phyloP scores from a whole-genome alignment of 2,888 invertebrate genomes.

The Stratiomys singularior region DNA sequence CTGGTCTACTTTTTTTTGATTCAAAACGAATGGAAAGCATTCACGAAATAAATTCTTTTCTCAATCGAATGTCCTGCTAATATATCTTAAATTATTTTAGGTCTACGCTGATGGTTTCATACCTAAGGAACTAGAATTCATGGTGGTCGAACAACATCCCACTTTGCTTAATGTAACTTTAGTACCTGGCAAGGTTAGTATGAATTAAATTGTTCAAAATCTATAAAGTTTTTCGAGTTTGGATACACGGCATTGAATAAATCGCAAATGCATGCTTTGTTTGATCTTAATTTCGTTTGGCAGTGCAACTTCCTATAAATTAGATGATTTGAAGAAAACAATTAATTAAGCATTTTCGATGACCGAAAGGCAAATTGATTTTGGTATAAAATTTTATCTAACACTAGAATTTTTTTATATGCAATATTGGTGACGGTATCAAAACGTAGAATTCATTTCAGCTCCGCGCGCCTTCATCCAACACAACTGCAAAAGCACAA shows the following conservation, averaged over 20 bases:
- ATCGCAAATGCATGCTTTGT: conserved; percentile 2
- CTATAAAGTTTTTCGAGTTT: too few relatives aligned
- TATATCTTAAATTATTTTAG: conserved; percentile 64
- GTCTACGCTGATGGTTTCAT: conserved; percentile 86
- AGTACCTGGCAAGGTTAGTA: conserved; percentile 76
- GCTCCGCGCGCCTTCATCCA: conserved; percentile 45
- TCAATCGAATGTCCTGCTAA: background rate
- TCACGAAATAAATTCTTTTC: background rate
- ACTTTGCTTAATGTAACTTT: conserved; percentile 86
- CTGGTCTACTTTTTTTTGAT: conserved; percentile 54
- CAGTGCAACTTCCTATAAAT: background rate
- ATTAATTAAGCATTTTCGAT: background rate
- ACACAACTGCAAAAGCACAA: conserved; percentile 44
- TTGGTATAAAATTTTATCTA: background rate
- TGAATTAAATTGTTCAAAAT: conserved; percentile 1
- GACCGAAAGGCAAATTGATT: background rate
- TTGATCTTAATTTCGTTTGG: background rate
- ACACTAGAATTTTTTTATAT: background rate
- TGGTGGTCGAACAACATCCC: conserved; percentile 86
- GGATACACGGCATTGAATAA: background rate
- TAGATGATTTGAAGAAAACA: background rate
- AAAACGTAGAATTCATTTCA: conserved; percentile 51
- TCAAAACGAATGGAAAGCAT: background rate
- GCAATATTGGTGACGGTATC: conserved; percentile 43
- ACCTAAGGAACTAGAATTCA: conserved; percentile 86